A percentile compares a stretch with the other conserved stretches of the same genome.
Evolutionary conservation across 2,113 vertebrate species (phyloP).

Genomic region (Corapipo altera): DNA sequence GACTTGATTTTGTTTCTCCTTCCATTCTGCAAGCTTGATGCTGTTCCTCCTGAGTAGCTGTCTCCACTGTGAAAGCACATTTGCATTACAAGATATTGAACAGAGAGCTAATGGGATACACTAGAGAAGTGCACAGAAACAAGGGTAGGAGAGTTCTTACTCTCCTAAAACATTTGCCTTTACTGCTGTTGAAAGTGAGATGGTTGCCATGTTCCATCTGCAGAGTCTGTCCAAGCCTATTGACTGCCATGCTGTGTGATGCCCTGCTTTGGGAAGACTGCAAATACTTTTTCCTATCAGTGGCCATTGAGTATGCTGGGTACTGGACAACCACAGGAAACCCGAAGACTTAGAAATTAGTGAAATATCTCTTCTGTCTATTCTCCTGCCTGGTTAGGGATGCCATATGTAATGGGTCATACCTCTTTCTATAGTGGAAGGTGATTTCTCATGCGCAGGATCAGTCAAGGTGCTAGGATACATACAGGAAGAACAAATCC

Average conservation of each 20-base stretch:
- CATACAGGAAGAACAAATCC: neutral
- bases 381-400: neutral
- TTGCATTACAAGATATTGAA: neutral
- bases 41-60: neutral
- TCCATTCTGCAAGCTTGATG: neutral
- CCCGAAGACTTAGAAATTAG: neutral
- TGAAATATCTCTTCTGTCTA: neutral
- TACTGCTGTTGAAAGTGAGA: neutral
- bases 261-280: neutral
- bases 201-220: rapidly evolving
- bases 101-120: neutral
- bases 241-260: neutral
- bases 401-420: neutral
- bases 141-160: neutral
- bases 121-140: neutral
- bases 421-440: rapidly evolving
- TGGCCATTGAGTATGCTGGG: neutral
- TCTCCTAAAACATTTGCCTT: neutral
- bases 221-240: neutral
- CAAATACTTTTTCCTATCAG: neutral
- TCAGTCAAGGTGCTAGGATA: neutral
- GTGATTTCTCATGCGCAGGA: neutral
- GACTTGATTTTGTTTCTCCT: neutral
- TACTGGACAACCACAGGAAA: neutral
- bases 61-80: neutral